These are phyloP conservation scores for Corydoras maculifer DNA, from an alignment of 2,113 vertebrate species.

Conservation along the genomic window DNA sequence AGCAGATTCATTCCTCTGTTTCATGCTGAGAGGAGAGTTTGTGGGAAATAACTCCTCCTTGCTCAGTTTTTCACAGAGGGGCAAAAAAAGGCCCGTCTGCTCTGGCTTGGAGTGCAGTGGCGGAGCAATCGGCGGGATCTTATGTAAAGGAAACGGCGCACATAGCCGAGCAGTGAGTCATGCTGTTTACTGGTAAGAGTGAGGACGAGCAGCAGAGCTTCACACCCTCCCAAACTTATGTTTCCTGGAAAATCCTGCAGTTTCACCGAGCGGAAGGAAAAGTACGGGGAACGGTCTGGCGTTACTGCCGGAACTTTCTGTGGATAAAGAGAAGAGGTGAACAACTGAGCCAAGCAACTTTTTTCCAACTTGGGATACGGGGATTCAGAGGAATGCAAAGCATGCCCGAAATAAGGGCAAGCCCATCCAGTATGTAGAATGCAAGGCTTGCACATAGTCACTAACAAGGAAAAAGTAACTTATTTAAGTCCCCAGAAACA, in stretches of 20 bases:
- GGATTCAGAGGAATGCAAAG: slow-evolving; percentile 59
- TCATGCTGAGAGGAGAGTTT: slow-evolving; percentile 26
- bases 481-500: slow-evolving; percentile 1
- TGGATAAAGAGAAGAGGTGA: slow-evolving; percentile 57
- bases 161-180: slow-evolving; percentile 70
- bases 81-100: slow-evolving; percentile 25
- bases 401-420: slow-evolving; percentile 49
- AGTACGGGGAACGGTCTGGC: slow-evolving; percentile 60
- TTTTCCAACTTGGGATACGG: slow-evolving; percentile 33
- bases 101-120: slow-evolving; percentile 48
- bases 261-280: slow-evolving; percentile 69
- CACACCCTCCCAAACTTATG: slow-evolving; percentile 65
- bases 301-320: slow-evolving; percentile 50
- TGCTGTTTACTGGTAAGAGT: slow-evolving; percentile 71
- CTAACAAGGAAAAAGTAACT: slow-evolving; percentile 9
- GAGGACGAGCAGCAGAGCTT: slow-evolving; percentile 65
- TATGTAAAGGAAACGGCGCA: slow-evolving; percentile 66
- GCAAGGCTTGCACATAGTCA: slow-evolving; percentile 24
- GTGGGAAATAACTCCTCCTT: slow-evolving; percentile 37
- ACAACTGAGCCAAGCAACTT: slow-evolving; percentile 50
- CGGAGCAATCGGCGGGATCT: slow-evolving; percentile 62
- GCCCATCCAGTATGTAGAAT: slow-evolving; percentile 20
- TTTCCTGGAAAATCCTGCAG: slow-evolving; percentile 73
- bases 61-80: slow-evolving; percentile 35
- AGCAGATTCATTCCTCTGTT: slow-evolving; percentile 30